These are phyloP conservation scores for Acanthurus leucopareius DNA, from an alignment of 2,797 vertebrate genomes.

Conservation along the genomic window DNA sequence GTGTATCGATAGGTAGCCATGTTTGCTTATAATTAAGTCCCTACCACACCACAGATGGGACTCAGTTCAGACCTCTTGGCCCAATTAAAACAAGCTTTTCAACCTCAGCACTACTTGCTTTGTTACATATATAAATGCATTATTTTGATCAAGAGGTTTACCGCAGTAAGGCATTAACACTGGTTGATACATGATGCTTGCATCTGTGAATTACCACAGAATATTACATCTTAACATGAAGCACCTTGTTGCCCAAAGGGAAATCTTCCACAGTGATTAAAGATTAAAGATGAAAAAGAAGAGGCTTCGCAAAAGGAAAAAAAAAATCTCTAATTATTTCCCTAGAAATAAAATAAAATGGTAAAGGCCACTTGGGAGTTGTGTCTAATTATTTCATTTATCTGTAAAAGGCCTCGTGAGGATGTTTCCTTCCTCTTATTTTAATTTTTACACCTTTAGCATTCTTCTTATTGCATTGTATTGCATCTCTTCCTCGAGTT, in stretches of 20 bases:
- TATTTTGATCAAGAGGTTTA: conserved; percentile 60
- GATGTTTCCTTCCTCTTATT: conserved; percentile 75
- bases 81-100: conserved; percentile 84
- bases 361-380: conserved; percentile 81
- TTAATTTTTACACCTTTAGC: conserved; percentile 71
- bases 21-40: conserved; percentile 87
- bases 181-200: conserved; percentile 53
- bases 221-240: conserved; percentile 68
- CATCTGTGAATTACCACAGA: conserved; percentile 57
- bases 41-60: conserved; percentile 81
- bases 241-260: conserved; percentile 84
- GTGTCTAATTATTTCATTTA: conserved; percentile 89
- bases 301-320: conserved; percentile 50
- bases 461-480: conserved; percentile 53
- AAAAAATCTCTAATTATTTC: conserved; percentile 84
- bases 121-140: conserved; percentile 71
- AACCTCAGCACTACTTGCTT: conserved; percentile 58
- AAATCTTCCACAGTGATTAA: conserved; percentile 83
- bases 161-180: conserved; percentile 24
- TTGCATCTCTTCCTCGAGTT: conserved; percentile 47
- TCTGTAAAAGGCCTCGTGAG: conserved; percentile 85
- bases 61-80: conserved; percentile 74
- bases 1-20: conserved; percentile 79
- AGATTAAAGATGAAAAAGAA: conserved; percentile 84
- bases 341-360: conserved; percentile 84